phyloP scores from a whole-genome alignment of 2,888 invertebrate species.

The Pycnomerus fuliginosus region DNA sequence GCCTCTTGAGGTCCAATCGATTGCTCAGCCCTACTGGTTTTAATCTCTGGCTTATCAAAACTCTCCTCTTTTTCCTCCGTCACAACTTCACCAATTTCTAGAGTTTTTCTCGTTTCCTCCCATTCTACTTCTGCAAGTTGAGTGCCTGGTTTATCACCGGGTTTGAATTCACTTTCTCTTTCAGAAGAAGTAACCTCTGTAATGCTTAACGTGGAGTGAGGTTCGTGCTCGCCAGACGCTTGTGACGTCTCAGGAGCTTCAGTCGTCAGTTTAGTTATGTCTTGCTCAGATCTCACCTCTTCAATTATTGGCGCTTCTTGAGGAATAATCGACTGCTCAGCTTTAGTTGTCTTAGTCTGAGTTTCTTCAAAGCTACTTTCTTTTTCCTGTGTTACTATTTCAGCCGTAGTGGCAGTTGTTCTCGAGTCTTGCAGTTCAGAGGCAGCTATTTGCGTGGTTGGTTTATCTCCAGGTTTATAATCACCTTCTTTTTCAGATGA shows the following conservation, averaged over 20 bases:
- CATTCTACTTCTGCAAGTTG: constrained; percentile 49
- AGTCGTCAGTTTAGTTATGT: constrained; percentile 16
- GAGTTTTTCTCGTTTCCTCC: constrained; percentile 46
- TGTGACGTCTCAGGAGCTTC: constrained; percentile 31
- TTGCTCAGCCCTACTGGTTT: constrained; percentile 38
- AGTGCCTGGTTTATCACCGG: constrained; percentile 34
- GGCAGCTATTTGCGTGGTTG: constrained; percentile 37
- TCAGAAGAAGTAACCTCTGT: constrained; percentile 32
- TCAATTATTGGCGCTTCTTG: constrained; percentile 50
- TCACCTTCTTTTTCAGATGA: constrained; percentile 40
- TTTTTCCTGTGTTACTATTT: constrained; percentile 19
- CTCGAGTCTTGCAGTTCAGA: constrained; percentile 40
- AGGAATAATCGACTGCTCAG: constrained; percentile 57
- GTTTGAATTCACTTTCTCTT: constrained; percentile 25
- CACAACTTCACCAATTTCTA: constrained; percentile 45
- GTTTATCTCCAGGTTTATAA: constrained; percentile 28
- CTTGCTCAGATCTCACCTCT: constrained; percentile 25
- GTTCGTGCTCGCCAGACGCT: constrained; percentile 42
- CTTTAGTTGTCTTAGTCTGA: constrained; percentile 49
- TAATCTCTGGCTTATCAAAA: constrained; percentile 35
- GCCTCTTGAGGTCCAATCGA: constrained; percentile 19
- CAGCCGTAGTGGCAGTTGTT: constrained; percentile 33
- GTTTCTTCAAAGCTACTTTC: constrained; percentile 19
- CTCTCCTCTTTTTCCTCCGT: constrained; percentile 30
- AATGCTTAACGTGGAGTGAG: constrained; percentile 34